Conservation (phyloP, 2,113 vertebrate species). For the Prinia subflava region DNA sequence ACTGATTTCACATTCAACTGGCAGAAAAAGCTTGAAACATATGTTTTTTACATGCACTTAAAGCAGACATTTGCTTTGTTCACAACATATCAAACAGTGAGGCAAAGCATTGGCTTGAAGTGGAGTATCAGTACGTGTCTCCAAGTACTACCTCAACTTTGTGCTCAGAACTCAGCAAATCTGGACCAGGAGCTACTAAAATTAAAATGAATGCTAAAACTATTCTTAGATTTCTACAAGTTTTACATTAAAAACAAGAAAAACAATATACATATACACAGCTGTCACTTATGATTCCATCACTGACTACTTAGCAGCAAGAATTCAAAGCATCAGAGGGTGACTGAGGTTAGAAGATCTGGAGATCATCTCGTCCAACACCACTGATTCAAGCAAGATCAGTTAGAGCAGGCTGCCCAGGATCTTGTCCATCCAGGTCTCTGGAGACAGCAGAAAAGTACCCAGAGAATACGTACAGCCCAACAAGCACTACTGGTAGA, state of each 20-base stretch:
- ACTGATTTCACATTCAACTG: not conserved
- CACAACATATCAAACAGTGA: not conserved
- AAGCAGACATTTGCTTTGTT: not conserved
- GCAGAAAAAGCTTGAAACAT: not conserved
- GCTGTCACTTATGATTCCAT: not conserved
- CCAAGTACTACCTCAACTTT: not conserved
- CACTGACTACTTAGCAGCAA: not conserved
- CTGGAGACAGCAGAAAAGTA: not conserved
- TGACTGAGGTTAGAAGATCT: not conserved
- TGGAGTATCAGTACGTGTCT: not conserved
- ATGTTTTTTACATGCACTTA: not conserved
- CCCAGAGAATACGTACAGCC: not conserved
- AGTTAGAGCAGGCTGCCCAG: not conserved
- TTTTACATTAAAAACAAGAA: not conserved
- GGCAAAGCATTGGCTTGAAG: not conserved
- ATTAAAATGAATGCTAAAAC: not conserved
- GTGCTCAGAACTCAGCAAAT: not conserved
- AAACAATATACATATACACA: not conserved
- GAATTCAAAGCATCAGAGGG: not conserved
- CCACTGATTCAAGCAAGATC: not conserved
- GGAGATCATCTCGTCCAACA: not conserved
- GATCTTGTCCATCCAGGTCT: not conserved
- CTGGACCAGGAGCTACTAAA: not conserved
- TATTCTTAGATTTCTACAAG: not conserved
- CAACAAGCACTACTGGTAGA: not conserved